Evolutionary conservation across 2,888 invertebrate genomes (phyloP).

Genomic region (Yponomeuta evonymella): DNA sequence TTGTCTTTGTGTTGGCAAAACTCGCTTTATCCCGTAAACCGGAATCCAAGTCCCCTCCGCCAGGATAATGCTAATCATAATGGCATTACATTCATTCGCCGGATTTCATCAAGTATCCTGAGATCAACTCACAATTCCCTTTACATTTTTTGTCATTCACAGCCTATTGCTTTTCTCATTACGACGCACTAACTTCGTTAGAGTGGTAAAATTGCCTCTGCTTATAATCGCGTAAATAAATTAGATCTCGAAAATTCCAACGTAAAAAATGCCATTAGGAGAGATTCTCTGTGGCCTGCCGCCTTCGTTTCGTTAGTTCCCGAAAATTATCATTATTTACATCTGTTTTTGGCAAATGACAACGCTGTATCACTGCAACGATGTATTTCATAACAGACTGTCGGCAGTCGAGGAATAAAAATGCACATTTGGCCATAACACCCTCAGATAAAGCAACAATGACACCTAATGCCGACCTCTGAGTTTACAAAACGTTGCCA

Average conservation of each 20-base stretch:
- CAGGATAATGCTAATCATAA: slow-evolving; percentile 74
- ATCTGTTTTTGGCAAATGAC: background rate
- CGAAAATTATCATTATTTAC: background rate
- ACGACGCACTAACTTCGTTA: slow-evolving; percentile 54
- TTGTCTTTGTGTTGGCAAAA: slow-evolving; percentile 59
- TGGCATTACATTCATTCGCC: slow-evolving; percentile 71
- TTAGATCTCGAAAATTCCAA: slow-evolving; percentile 21
- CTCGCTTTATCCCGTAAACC: slow-evolving; percentile 70
- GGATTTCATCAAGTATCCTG: slow-evolving; percentile 67
- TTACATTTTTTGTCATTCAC: slow-evolving; percentile 46
- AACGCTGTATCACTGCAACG: background rate
- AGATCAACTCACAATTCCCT: slow-evolving; percentile 46
- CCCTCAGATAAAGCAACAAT: slow-evolving; percentile 57
- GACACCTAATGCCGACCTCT: slow-evolving; percentile 53
- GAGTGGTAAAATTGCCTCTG: slow-evolving; percentile 34
- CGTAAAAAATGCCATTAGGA: slow-evolving; percentile 20
- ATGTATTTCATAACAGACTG: background rate
- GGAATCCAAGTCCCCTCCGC: slow-evolving; percentile 65
- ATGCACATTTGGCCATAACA: slow-evolving; percentile 58
- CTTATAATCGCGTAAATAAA: slow-evolving; percentile 36
- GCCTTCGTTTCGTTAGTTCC: background rate
- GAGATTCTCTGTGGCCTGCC: slow-evolving; percentile 13
- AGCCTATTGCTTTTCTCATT: slow-evolving; percentile 48
- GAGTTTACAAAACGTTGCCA: slow-evolving; percentile 17
- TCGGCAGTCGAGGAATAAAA: slow-evolving; percentile 23